Evolutionary conservation across 1,140 invertebrate genomes (phyloP).

Genomic region (Macrobrachium rosenbergii): DNA sequence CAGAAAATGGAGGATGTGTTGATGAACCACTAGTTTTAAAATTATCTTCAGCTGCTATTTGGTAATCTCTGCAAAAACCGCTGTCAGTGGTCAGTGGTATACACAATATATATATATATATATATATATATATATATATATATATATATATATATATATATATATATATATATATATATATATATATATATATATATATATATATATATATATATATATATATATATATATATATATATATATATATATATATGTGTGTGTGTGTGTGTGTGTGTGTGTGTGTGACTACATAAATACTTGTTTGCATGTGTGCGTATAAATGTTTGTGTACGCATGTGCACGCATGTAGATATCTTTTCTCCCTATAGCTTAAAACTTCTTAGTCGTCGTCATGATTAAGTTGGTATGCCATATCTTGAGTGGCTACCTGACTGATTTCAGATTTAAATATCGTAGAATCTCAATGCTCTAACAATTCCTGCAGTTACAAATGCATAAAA

Average conservation of each 20-base stretch:
- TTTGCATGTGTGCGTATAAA: not conserved
- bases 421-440: too few relatives aligned
- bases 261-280: conserved; percentile 25
- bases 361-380: not conserved
- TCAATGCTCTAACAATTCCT: too few relatives aligned
- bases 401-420: too few relatives aligned
- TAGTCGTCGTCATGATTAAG: too few relatives aligned
- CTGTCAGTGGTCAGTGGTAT: not conserved
- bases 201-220: conserved; percentile 6
- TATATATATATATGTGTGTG: not conserved
- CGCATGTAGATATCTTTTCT: too few relatives aligned
- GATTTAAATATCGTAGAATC: too few relatives aligned
- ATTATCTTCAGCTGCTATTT: not conserved
- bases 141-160: conserved; percentile 12
- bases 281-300: not conserved
- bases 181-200: conserved; percentile 21
- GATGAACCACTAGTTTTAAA: too few relatives aligned
- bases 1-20: too few relatives aligned
- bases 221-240: conserved; percentile 1
- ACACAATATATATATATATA: too few relatives aligned
- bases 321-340: not conserved
- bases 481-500: too few relatives aligned
- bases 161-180: not conserved
- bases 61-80: not conserved
- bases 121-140: conserved; percentile 2